A percentile compares a stretch with the other conserved stretches of the same genome.
phyloP scores from a whole-genome alignment of 2,113 vertebrate genomes.

The Tachycineta bicolor region DNA sequence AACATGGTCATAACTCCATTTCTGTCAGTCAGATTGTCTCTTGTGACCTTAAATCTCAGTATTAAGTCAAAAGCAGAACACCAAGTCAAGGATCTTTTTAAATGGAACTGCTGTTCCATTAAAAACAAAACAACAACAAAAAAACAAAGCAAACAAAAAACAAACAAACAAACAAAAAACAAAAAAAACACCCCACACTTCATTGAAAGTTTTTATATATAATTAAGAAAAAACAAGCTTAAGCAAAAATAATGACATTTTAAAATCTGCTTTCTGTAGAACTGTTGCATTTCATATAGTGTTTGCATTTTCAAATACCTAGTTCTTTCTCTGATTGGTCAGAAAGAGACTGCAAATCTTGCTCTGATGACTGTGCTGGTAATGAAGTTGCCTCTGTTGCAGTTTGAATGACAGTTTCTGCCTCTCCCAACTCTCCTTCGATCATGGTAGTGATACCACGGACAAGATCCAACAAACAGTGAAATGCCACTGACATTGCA shows the following conservation, averaged over 20 bases:
- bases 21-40: not conserved
- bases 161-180: not conserved
- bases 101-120: not conserved
- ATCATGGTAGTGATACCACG: constrained; percentile 97
- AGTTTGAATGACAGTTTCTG: constrained; percentile 72
- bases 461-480: constrained; percentile 94
- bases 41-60: not conserved
- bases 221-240: not conserved
- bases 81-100: not conserved
- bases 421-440: constrained; percentile 85
- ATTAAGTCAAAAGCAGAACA: not conserved
- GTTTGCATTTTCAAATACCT: constrained; percentile 74
- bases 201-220: not conserved
- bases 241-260: not conserved
- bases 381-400: constrained; percentile 66
- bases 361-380: constrained; percentile 65
- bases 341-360: constrained; percentile 70
- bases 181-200: too few species aligned
- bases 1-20: not conserved
- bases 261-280: not conserved
- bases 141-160: not conserved
- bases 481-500: constrained; percentile 98
- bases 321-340: constrained; percentile 78
- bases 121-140: not conserved
- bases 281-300: not conserved